These are phyloP conservation scores for Anoplius nigerrimus DNA, from an alignment of 2,888 invertebrate genomes.

Conservation along the genomic window DNA sequence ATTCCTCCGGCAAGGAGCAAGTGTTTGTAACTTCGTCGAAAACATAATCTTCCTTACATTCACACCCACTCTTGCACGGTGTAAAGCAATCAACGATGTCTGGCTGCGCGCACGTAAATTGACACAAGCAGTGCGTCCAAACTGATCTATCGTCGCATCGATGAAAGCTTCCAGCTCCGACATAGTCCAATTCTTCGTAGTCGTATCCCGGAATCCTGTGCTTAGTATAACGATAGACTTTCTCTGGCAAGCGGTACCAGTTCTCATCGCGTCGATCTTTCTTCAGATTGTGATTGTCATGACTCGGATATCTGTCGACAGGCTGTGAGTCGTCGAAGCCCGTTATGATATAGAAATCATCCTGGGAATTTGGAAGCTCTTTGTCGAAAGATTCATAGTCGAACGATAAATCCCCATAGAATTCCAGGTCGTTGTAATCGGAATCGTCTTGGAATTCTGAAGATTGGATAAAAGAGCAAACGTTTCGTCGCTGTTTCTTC, in stretches of 20 bases:
- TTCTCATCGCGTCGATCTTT: constrained; percentile 23
- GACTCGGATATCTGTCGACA: no score
- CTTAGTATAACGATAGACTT: constrained; percentile 68
- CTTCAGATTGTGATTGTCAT: neutral
- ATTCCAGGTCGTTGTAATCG: constrained; percentile 63
- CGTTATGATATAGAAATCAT: constrained; percentile 63
- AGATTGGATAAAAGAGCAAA: neutral
- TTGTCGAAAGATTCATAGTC: constrained; percentile 39
- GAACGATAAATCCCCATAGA: constrained; percentile 59
- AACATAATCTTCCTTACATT: constrained; percentile 70
- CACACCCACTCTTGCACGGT: constrained; percentile 69
- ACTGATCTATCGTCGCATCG: constrained; percentile 65
- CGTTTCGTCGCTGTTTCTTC: no score
- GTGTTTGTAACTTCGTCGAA: constrained; percentile 60
- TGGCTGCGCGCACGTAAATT: constrained; percentile 67
- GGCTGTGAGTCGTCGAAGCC: constrained; percentile 37
- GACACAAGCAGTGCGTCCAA: constrained; percentile 70
- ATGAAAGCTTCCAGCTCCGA: constrained; percentile 46
- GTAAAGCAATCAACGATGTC: constrained; percentile 69
- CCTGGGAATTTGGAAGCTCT: constrained; percentile 40
- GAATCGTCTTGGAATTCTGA: constrained; percentile 66
- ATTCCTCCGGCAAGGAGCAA: constrained; percentile 65
- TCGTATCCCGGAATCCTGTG: constrained; percentile 69
- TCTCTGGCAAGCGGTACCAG: constrained; percentile 55
- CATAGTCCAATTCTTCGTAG: constrained; percentile 66